Percentiles rank a stretch among this genome's conserved stretches.
Evolutionary conservation across 2,797 vertebrate genomes (phyloP).

Genomic region (Malacoctenus gilli): DNA sequence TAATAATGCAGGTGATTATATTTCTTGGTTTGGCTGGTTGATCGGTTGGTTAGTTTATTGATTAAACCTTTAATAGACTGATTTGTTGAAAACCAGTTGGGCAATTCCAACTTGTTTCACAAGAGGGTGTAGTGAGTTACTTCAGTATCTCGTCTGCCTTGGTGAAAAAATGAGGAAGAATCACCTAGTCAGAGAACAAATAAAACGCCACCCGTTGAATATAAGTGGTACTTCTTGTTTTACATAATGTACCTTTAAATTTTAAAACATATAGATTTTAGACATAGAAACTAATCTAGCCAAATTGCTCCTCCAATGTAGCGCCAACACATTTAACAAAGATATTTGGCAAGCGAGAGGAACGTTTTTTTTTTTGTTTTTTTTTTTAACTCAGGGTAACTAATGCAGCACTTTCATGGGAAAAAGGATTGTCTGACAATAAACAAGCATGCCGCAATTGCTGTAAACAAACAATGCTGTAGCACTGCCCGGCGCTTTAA

Average conservation of each 20-base stretch:
- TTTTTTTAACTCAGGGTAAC: slow-evolving; percentile 1
- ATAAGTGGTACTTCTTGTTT: too few species aligned
- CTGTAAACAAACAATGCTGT: slow-evolving; percentile 34
- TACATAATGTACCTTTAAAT: too few species aligned
- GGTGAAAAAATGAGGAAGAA: not conserved
- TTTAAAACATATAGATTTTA: slow-evolving; percentile 5
- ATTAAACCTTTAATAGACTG: too few species aligned
- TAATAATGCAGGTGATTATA: too few species aligned
- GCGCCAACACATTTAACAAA: not conserved
- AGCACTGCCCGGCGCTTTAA: slow-evolving; percentile 30
- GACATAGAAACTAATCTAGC: not conserved
- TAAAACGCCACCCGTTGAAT: too few species aligned
- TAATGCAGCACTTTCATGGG: slow-evolving; percentile 39
- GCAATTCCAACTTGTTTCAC: not conserved
- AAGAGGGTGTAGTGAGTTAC: not conserved
- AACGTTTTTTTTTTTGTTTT: slow-evolving; percentile 1
- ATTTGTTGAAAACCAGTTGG: too few species aligned
- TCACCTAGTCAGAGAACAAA: too few species aligned
- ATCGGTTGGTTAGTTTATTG: too few species aligned
- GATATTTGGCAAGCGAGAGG: not conserved
- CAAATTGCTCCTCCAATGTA: not conserved
- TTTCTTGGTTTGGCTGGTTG: too few species aligned
- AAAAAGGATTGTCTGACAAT: slow-evolving; percentile 37
- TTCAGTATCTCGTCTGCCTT: too few species aligned
- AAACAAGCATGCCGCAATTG: not conserved